Evolutionary conservation across 2,113 vertebrate genomes (phyloP), one percentile per base, ranked within the genome.

Genomic region (Triplophysa siluroides): DNA sequence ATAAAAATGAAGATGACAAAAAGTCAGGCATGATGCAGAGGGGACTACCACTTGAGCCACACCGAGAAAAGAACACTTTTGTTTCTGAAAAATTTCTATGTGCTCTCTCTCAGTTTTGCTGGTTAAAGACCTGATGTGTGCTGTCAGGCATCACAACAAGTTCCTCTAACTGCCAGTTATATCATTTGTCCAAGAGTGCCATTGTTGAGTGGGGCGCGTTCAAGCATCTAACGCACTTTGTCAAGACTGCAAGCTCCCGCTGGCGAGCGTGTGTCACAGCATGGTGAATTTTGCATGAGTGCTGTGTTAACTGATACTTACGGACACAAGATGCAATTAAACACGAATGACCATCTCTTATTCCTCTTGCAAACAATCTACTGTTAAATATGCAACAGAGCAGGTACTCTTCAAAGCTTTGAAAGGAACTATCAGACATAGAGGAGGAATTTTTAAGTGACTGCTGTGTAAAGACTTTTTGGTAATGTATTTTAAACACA

Each of bases 271-370:
- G 23, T 62, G 41, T 62, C 24, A 33, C 23, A 9, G 50, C 33
- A 56, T 29, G 69, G 69, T 71, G 41, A 63, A 75, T 75, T 63
- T 75, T 63, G 58, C 41, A 75, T 75, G 72, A 63, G 72, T 63
- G 13, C 1, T 1, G 58, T 62, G 72, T 62, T 43, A 75, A 63
- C 13, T 24, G 13, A 61, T 60, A 61, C 33, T 73, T 43, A 21
- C 33, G 11, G 16, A 18, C 63, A 38, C 29, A 38, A 60, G 71
- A 43, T n/a, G 60, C 8, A 60, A 23, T 14, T 21, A 41, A 73
- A 61, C 1, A 9, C 54, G 16, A 60, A 60, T 61, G 54, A 24
- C 71, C 33, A 73, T 43, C 41, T 73, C n/a, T 41, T 43, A 41
- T 60, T 60, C 8, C 14, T 1, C n/a, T 41, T 60, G 50, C 19